Evolutionary conservation across 1,140 invertebrate genomes (phyloP), one percentile per base, ranked within the genome.

Genomic region (Cecropterus lyciades): DNA sequence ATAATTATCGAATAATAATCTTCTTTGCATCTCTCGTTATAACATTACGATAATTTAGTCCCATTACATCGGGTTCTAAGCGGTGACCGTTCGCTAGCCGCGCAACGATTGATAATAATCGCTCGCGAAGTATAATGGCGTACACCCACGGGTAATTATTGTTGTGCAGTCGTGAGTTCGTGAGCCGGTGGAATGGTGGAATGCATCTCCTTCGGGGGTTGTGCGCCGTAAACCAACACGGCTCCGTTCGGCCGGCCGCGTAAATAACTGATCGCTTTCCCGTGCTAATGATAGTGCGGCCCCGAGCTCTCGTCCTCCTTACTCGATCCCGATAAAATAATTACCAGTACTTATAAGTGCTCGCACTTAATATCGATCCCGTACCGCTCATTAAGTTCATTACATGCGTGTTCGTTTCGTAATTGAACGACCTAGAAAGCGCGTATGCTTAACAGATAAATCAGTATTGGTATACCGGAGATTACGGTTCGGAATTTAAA

Each of bases 171-270:
- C 89, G 89, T 92, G 89, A 92, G 87, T 84, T 92, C 89, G 89
- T 90, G 89, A 84, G 84, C 78, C 77, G 77, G 72, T 82, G 79
- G 79, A 80, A 82, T 79, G 76, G 79, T 69, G 87, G 89, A 92
- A 92, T 92, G 89, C 89, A 91, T 91, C 89, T 90, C 89, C 89
- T 92, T 86, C 89, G 87, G 87, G 89, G 89, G 87, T 85, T 92
- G n/a, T n/a, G 86, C 73, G 79, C 82, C 76, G 85, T 82, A 86
- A 84, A 88, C 85, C 87, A 85, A 87, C 85, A 85, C 84, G 75
- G 77, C 81, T 73, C 68, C 71, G 46, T 68, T 70, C 70, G 79
- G 46, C 67, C 68, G 68, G 42, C 75, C 72, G 79, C 80, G 86
- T 85, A 84, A 88, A 88, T 88, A 89, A 90, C 86, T 85, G 89